These are phyloP conservation scores for Byasa hedistus DNA, from an alignment of 2,888 invertebrate species.

Conservation along the genomic window DNA sequence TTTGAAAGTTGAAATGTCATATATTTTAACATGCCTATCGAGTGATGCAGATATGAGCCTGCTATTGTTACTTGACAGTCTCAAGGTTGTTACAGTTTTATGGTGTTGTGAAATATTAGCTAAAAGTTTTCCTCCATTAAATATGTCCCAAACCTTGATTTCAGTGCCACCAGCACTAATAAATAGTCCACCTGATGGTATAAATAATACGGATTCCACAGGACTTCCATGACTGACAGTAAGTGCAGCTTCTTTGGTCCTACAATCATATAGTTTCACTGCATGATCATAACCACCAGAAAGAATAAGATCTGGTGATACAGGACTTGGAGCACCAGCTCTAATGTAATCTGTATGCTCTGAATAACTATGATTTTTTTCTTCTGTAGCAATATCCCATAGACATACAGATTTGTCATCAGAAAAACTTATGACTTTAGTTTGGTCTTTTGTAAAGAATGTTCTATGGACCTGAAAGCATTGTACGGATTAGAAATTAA, in stretches of 20 bases:
- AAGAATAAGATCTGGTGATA: slow-evolving; percentile 86
- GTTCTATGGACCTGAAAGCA: slow-evolving; percentile 85
- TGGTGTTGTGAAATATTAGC: slow-evolving; percentile 94
- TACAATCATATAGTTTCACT: slow-evolving; percentile 92
- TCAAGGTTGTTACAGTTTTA: slow-evolving; percentile 94
- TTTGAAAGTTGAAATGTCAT: slow-evolving; percentile 92
- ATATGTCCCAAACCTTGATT: slow-evolving; percentile 95
- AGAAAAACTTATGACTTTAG: slow-evolving; percentile 91
- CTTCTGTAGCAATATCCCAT: slow-evolving; percentile 96
- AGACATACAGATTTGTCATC: slow-evolving; percentile 92
- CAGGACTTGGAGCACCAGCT: slow-evolving; percentile 89
- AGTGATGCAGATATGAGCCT: slow-evolving; percentile 93
- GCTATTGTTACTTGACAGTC: slow-evolving; percentile 89
- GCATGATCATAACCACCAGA: slow-evolving; percentile 95
- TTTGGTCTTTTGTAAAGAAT: slow-evolving; percentile 88
- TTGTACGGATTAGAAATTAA: background rate
- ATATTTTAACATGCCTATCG: slow-evolving; percentile 96
- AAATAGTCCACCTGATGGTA: slow-evolving; percentile 94
- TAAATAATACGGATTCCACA: slow-evolving; percentile 92
- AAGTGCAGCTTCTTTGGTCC: slow-evolving; percentile 84
- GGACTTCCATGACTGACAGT: slow-evolving; percentile 93
- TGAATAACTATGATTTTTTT: slow-evolving; percentile 82
- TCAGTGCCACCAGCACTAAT: slow-evolving; percentile 95
- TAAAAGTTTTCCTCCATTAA: slow-evolving; percentile 91
- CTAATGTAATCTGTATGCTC: slow-evolving; percentile 91